Evolutionary conservation across 2,113 vertebrate genomes (phyloP), one percentile per base, ranked within the genome.

Genomic region (Spea multiplicata): DNA sequence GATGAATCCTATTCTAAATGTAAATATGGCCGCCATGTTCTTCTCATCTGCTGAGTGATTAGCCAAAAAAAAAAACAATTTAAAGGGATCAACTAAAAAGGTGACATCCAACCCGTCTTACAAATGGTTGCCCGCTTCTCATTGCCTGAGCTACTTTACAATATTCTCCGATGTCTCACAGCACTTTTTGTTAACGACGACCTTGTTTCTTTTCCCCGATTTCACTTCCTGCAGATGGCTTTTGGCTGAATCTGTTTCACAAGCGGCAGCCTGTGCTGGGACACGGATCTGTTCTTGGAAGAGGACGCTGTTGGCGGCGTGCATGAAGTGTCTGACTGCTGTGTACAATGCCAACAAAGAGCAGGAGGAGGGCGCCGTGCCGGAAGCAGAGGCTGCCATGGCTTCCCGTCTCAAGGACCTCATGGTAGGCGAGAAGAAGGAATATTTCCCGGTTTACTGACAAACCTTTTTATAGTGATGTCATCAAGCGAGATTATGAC

Each of bases 221-320:
- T 30, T 17, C 30, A 13, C 44, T 5, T 76, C 52, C 49, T 86
- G 67, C 86, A 99, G 97, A 5, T 99, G 97, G 97, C 68, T 82
- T 0, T 80, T 99, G 62, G 94, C 93, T 5, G 95, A 97, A 73
- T 83, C 91, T 0, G 9, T 99, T 77, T 88, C 86, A 1, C 84
- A 87, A 16, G 88, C 86, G 48, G 89, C 97, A 80, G 78, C 83
- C 9, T 85, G 82, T 62, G 86, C 82, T 0, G 86, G 84, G 14
- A 88, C 88, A 64, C 83, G 91, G 69, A 81, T 89, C 50, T 81
- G 13, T 16, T 85, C 83, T 44, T 99, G 97, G 97, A 93, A 82
- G 69, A 94, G 82, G 80, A 13, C 49, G 10, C 86, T 98, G 3
- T 73, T 94, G 13, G 57, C 84, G 48, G 88, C 91, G 72, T 95